These are phyloP conservation scores for Dunckerocampus dactyliophorus DNA, from an alignment of 2,113 vertebrate genomes.

Conservation along the genomic window DNA sequence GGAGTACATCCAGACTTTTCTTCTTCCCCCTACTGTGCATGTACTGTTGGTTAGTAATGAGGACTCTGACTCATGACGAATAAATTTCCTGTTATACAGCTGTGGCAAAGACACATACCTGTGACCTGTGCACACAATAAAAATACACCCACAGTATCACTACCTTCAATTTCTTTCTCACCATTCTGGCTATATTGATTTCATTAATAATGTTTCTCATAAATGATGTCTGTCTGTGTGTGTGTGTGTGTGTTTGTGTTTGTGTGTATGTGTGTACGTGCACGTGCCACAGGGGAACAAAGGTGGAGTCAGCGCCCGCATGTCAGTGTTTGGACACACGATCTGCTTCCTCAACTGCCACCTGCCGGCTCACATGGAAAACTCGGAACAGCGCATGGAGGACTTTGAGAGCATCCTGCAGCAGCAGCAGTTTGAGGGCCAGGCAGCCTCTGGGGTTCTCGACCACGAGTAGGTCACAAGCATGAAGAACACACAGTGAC, in stretches of 20 bases:
- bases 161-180: not conserved
- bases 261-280: not conserved
- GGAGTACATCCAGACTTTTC: conserved; percentile 25
- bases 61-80: conserved; percentile 36
- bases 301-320: conserved; percentile 88
- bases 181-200: not conserved
- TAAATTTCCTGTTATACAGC: conserved; percentile 36
- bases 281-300: conserved; percentile 85
- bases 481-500: not conserved
- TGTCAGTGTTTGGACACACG: conserved; percentile 88
- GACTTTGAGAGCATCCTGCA: conserved; percentile 96
- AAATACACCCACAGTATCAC: not conserved
- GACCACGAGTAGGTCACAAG: conserved; percentile 86
- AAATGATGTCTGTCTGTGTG: not conserved
- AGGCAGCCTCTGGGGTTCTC: conserved; percentile 81
- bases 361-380: conserved; percentile 95
- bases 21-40: conserved; percentile 24
- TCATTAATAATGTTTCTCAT: not conserved
- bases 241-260: too few species aligned
- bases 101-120: not conserved
- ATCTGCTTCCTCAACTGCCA: conserved; percentile 98
- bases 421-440: conserved; percentile 94
- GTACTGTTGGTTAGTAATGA: conserved; percentile 29
- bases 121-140: not conserved
- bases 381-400: conserved; percentile 92